A percentile compares a stretch with the other conserved stretches of the same genome.
Conservation (phyloP, 2,113 vertebrate genomes). For the Atrichornis clamosus region DNA sequence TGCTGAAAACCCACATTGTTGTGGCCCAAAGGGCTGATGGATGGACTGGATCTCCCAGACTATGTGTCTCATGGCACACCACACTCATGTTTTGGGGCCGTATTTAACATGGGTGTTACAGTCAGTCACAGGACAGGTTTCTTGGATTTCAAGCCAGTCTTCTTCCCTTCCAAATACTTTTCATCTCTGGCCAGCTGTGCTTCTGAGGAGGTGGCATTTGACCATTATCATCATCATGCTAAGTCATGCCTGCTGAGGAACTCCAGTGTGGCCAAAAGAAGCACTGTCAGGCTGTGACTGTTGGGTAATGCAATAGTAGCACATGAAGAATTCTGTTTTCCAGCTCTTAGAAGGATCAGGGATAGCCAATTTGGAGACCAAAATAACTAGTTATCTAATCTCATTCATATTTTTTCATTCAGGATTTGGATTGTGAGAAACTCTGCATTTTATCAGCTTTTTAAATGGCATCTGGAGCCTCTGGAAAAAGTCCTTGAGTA, state of each 20-base stretch:
- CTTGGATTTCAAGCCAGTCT: not conserved
- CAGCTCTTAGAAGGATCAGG: not conserved
- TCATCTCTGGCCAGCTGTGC: not conserved
- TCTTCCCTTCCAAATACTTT: not conserved
- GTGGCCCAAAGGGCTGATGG: not conserved
- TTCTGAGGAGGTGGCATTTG: not conserved
- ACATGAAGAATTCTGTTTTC: not conserved
- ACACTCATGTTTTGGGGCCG: rapidly evolving
- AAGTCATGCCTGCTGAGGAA: not conserved
- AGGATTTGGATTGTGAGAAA: not conserved
- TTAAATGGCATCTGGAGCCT: not conserved
- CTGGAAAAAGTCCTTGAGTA: not conserved
- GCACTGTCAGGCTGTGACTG: not conserved
- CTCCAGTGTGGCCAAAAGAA: not conserved
- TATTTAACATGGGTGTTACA: not conserved
- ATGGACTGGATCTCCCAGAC: not conserved
- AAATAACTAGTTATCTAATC: not conserved
- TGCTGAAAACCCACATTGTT: not conserved
- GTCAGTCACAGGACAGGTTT: not conserved
- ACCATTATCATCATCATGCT: not conserved
- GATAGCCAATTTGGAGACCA: not conserved
- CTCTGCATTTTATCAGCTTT: not conserved
- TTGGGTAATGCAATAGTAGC: not conserved
- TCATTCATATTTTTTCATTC: not conserved
- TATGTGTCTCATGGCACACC: not conserved